These are phyloP conservation scores for Amniataba percoides DNA, from an alignment of 2,797 vertebrate genomes.

Conservation along the genomic window DNA sequence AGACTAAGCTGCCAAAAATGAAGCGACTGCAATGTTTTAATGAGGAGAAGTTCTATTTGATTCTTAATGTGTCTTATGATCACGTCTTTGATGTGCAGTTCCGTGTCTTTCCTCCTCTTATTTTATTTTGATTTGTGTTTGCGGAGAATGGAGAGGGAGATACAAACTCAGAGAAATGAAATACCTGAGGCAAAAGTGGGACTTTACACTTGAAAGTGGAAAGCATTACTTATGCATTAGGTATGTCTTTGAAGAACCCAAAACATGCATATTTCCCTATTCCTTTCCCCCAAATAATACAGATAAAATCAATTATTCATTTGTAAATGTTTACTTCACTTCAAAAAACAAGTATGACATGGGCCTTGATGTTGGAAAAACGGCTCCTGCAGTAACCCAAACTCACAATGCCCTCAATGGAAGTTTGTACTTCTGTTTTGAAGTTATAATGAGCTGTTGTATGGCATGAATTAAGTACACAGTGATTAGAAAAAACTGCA, in stretches of 20 bases:
- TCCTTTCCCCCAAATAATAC: conserved; percentile 77
- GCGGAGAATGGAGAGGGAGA: conserved; percentile 65
- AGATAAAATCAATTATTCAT: conserved; percentile 84
- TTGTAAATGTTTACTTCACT: conserved; percentile 83
- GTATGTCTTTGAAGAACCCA: conserved; percentile 82
- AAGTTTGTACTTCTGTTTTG: conserved; percentile 62
- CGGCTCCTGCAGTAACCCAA: conserved; percentile 58
- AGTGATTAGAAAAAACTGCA: conserved; percentile 26
- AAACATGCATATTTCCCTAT: conserved; percentile 74
- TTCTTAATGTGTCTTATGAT: conserved; percentile 55
- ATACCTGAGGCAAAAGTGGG: conserved; percentile 81
- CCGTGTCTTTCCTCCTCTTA: conserved; percentile 44
- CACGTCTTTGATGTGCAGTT: conserved; percentile 68
- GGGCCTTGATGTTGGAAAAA: conserved; percentile 75
- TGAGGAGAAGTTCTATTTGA: conserved; percentile 47
- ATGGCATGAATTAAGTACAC: conserved; percentile 47
- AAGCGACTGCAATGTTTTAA: conserved; percentile 34
- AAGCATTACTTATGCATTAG: conserved; percentile 84
- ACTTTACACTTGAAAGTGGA: conserved; percentile 84
- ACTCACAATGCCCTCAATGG: conserved; percentile 47
- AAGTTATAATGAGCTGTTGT: conserved; percentile 60
- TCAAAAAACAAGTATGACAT: conserved; percentile 77
- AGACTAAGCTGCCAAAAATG: conserved; percentile 13
- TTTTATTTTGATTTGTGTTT: conserved; percentile 74
- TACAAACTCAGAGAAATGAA: conserved; percentile 69